Evolutionary conservation across 2,113 vertebrate genomes (phyloP).

Genomic region (Antigone vipio): DNA sequence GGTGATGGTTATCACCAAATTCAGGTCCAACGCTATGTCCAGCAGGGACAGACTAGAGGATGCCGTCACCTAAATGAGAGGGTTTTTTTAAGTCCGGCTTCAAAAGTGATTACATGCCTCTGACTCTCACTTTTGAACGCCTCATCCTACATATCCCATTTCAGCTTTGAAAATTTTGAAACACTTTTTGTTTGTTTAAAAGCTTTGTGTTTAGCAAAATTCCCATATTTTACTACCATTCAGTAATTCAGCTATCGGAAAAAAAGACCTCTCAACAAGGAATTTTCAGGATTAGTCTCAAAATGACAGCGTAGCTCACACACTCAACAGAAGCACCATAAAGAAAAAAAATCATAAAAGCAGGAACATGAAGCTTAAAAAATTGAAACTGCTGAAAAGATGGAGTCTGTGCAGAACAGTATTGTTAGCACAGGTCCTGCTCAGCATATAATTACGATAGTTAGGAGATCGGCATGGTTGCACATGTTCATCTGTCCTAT

Average conservation of each 20-base stretch:
- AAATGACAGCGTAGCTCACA: background rate
- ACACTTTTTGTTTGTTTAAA: background rate
- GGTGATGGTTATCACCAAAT: background rate
- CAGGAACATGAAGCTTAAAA: background rate
- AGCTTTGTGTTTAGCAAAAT: background rate
- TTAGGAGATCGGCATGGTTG: background rate
- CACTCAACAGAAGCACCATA: background rate
- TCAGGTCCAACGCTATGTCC: background rate
- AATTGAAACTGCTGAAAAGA: background rate
- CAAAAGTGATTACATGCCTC: background rate
- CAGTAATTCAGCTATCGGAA: background rate
- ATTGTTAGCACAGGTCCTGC: background rate
- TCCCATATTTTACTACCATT: background rate
- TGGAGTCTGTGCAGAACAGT: background rate
- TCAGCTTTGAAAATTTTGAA: background rate
- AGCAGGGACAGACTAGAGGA: background rate
- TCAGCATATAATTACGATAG: background rate
- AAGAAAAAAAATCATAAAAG: background rate
- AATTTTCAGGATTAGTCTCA: background rate
- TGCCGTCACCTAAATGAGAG: background rate
- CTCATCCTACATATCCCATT: background rate
- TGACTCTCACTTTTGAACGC: background rate
- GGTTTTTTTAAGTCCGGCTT: background rate
- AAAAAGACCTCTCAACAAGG: background rate
- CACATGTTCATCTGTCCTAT: background rate